phyloP scores from a whole-genome alignment of 2,113 vertebrate genomes.

The Cyanistes caeruleus region DNA sequence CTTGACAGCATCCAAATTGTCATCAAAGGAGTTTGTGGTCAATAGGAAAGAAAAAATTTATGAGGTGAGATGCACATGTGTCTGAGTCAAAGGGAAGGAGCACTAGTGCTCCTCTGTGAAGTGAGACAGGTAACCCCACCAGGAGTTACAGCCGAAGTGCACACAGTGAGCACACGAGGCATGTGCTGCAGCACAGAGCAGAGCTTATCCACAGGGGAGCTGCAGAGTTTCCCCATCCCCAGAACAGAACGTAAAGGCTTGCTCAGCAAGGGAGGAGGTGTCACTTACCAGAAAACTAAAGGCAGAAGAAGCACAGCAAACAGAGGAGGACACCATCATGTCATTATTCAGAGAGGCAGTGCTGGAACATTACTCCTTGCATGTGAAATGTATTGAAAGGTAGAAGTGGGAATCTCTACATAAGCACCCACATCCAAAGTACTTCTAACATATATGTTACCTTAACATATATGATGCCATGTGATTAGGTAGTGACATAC shows the following conservation, averaged over 20 bases:
- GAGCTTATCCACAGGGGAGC: neutral
- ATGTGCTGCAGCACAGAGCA: neutral
- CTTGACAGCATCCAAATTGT: neutral
- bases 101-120: neutral
- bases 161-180: accelerated
- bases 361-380: neutral
- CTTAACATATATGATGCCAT: neutral
- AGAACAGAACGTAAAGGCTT: neutral
- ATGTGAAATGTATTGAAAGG: neutral
- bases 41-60: neutral
- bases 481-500: neutral
- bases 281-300: neutral
- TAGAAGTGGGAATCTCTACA: neutral
- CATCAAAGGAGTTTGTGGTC: neutral
- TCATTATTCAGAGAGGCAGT: neutral
- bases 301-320: neutral
- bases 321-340: neutral
- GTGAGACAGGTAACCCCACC: neutral
- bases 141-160: neutral
- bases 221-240: neutral
- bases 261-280: neutral
- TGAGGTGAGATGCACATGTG: neutral
- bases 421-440: neutral
- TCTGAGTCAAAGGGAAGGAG: neutral
- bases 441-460: neutral